Evolutionary conservation across 37 sponge, comb jelly and placozoan genomes (phyloP).

Genomic region (Cliona cf. orientalis): DNA sequence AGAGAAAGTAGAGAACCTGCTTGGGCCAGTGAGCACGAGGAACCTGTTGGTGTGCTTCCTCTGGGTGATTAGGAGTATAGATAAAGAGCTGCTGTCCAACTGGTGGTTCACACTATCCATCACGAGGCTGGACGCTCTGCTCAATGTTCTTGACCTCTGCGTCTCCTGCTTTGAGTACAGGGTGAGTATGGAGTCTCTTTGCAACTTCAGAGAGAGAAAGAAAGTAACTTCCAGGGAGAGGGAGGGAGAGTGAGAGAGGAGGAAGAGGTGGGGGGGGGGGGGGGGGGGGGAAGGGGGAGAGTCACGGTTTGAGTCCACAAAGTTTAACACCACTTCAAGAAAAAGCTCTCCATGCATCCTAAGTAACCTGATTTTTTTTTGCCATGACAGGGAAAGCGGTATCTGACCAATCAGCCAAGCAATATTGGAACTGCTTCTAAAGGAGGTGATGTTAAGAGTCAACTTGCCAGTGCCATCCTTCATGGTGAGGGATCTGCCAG

Average conservation of each 20-base stretch:
- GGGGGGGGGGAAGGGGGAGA: too few species aligned
- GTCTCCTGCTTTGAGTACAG: conserved; percentile 92
- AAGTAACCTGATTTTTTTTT: background rate
- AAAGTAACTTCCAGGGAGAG: too few species aligned
- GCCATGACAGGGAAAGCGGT: conserved; percentile 40
- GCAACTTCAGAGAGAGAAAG: too few species aligned
- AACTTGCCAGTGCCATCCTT: conserved; percentile 57
- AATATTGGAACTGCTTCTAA: background rate
- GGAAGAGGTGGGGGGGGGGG: too few species aligned
- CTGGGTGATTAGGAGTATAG: conserved; percentile 91
- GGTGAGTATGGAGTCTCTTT: too few species aligned
- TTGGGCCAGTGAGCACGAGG: conserved; percentile 73
- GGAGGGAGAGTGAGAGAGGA: too few species aligned
- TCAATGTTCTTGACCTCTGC: conserved; percentile 84
- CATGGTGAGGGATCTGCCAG: conserved; percentile 64
- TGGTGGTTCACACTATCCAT: conserved; percentile 82
- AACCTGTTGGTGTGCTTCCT: conserved; percentile 84
- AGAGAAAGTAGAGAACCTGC: conserved; percentile 5
- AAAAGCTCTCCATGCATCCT: too few species aligned
- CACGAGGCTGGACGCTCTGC: conserved; percentile 56
- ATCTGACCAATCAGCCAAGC: background rate
- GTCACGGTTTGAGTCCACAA: too few species aligned
- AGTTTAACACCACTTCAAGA: too few species aligned
- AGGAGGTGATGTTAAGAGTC: conserved; percentile 19
- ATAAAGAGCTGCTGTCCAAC: conserved; percentile 44